These are phyloP conservation scores for Plectropomus leopardus DNA, from an alignment of 2,113 vertebrate species.

Conservation along the genomic window DNA sequence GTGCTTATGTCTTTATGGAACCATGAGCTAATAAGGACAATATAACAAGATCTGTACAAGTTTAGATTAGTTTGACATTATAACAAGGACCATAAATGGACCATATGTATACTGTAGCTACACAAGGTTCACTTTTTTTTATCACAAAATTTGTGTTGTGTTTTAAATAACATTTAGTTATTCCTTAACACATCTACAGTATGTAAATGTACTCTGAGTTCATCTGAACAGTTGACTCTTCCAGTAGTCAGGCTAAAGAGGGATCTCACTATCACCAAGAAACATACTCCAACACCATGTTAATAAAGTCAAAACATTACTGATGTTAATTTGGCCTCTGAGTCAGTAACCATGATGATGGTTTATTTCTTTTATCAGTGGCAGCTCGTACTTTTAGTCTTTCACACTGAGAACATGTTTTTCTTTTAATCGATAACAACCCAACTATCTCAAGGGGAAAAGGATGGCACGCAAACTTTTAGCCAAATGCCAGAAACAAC, in stretches of 20 bases:
- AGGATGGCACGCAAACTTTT: slow-evolving; percentile 88
- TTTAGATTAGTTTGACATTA: slow-evolving; percentile 1
- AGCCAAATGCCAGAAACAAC: slow-evolving; percentile 99
- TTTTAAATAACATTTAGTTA: too few species aligned
- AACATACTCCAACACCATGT: neutral
- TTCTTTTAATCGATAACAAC: neutral
- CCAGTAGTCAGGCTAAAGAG: slow-evolving; percentile 35
- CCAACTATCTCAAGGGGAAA: slow-evolving; percentile 40
- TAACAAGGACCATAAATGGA: neutral
- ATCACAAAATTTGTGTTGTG: too few species aligned
- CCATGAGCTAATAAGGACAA: neutral
- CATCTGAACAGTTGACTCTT: slow-evolving; percentile 40
- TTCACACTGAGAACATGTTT: neutral
- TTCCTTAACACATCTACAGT: neutral
- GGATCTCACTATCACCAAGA: slow-evolving; percentile 7
- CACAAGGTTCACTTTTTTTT: neutral
- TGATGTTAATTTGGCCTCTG: slow-evolving; percentile 12
- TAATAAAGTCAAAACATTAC: neutral
- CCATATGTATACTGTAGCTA: neutral
- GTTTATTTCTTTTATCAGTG: slow-evolving; percentile 1
- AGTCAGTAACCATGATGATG: neutral
- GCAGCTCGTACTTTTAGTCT: too few species aligned
- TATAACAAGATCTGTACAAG: neutral
- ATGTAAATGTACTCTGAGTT: slow-evolving; percentile 9
- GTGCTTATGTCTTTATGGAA: neutral